phyloP scores from a whole-genome alignment of 2,797 vertebrate species.

The Vipera latastei region DNA sequence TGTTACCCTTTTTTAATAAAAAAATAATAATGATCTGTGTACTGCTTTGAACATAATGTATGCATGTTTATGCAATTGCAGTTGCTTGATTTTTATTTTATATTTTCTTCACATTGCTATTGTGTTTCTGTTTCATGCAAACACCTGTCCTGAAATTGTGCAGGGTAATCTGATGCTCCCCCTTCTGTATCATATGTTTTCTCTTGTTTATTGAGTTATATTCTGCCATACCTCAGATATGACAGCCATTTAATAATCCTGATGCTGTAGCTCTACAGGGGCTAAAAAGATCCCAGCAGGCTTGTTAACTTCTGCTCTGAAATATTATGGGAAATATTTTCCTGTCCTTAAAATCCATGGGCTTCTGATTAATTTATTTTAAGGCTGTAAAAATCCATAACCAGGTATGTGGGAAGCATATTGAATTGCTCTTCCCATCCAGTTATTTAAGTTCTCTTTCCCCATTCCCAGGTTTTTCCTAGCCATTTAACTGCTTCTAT shows the following conservation, averaged over 20 bases:
- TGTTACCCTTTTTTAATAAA: not conserved
- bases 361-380: constrained; percentile 73
- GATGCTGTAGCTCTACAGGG: constrained; percentile 75
- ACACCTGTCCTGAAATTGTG: constrained; percentile 69
- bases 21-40: too few relatives aligned
- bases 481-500: not conserved
- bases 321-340: constrained; percentile 74
- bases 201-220: constrained; percentile 68
- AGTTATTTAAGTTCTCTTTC: constrained; percentile 40
- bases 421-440: constrained; percentile 28
- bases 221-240: constrained; percentile 66
- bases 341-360: constrained; percentile 62
- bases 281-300: constrained; percentile 77
- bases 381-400: constrained; percentile 63
- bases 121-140: constrained; percentile 56
- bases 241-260: constrained; percentile 76
- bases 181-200: constrained; percentile 60
- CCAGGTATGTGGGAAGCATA: constrained; percentile 53
- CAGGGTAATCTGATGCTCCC: constrained; percentile 49
- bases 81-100: constrained; percentile 42
- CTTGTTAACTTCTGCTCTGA: constrained; percentile 76
- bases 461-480: not conserved
- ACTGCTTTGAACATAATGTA: not conserved
- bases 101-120: constrained; percentile 30
- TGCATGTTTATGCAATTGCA: constrained; percentile 12